Base-by-base conservation (phyloP, 2,797 vertebrate genomes). In the Tokudaia tokunoshimensis region DNA sequence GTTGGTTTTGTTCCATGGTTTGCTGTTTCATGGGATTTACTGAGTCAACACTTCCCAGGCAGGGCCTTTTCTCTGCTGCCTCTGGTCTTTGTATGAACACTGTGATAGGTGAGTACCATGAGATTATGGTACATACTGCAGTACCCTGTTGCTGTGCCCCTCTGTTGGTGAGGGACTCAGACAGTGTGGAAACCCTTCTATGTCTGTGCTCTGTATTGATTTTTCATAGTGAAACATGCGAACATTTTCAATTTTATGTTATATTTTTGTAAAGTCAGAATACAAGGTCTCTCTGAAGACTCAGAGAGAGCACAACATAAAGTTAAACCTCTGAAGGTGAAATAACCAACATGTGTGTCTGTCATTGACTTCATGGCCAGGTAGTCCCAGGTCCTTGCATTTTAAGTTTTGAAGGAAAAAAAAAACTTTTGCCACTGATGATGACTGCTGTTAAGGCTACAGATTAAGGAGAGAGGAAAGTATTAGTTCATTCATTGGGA, bases 201-300 rank as follows among this genome's bases (percentile, higher is more conserved):
- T 9, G 1, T 92, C 75, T 84, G 22, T 63, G 78, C 52, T 82
- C 44, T 65, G 37, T 57, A 63, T 83, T 34, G 59, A 37, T 24
- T 88, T 88, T 74, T 20, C 59, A 15, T 70, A 44, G 6, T 44
- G 41, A 93, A 8, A 65, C 52, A 5, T n/a, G 75, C 63, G 44
- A 81, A 47, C 52, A 37, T 80, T 93, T 79, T 87, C n/a, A 79
- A 85, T 75, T 78, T 85, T 55, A 26, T 92, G 72, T 94, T 96
- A 83, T 20, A 57, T 44, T 47, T 81, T 22, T 80, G 6, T 92
- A 89, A 82, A 94, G n/a, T 89, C 59, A 34, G 75, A 91, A 89
- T 63, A 75, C 59, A 89, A 31, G 9, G 6, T 41, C 47, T 63
- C 47, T 67, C 11, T 52, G 37, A 80, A 80, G 86, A 75, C 37